These are phyloP conservation scores for Oreochromis aureus DNA, from an alignment of 2,113 vertebrate genomes.

Conservation along the genomic window DNA sequence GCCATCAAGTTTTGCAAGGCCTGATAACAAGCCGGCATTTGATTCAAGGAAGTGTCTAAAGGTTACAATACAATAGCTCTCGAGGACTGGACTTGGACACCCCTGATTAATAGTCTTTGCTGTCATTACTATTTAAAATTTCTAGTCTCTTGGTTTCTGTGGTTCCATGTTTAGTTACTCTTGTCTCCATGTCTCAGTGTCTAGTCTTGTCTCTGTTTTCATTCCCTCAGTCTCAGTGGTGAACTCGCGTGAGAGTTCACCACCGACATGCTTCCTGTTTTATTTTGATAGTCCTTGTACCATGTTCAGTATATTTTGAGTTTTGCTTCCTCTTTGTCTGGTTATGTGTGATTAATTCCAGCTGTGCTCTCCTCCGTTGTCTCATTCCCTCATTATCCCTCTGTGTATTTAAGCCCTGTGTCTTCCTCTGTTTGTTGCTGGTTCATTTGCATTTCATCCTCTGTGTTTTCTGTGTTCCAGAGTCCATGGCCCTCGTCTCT, in stretches of 20 bases:
- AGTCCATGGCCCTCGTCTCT: background rate
- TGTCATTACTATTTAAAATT: background rate
- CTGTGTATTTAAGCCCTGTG: background rate
- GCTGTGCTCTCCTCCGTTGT: background rate
- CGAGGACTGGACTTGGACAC: background rate
- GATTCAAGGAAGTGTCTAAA: background rate
- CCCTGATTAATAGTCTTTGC: background rate
- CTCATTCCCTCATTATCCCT: background rate
- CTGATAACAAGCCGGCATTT: rapidly evolving
- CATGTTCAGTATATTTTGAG: background rate
- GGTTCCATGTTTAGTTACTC: background rate
- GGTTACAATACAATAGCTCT: background rate
- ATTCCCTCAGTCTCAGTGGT: background rate
- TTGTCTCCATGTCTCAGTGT: background rate
- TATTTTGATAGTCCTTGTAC: background rate
- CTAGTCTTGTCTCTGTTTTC: background rate
- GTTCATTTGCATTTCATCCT: background rate
- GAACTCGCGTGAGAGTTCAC: too few species aligned
- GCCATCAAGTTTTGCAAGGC: background rate
- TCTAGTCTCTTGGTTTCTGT: background rate
- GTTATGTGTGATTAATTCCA: background rate
- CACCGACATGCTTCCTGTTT: background rate
- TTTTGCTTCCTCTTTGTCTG: background rate
- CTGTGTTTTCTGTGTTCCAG: background rate
- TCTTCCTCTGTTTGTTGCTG: background rate